Evolutionary conservation across 2,113 vertebrate genomes (phyloP).

Genomic region (Romanogobio albipinnatus): DNA sequence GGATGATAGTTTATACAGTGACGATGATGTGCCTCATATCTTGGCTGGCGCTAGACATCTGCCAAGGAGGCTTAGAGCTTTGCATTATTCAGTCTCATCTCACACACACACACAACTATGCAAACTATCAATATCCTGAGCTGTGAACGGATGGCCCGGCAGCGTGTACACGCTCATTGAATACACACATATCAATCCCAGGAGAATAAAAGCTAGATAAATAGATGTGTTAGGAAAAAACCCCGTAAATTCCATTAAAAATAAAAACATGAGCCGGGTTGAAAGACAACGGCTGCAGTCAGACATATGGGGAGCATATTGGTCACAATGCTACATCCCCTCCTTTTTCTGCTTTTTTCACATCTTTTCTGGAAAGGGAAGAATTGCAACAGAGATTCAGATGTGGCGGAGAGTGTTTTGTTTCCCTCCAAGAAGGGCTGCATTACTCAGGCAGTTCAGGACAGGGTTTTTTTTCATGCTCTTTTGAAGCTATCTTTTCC

Average conservation of each 20-base stretch:
- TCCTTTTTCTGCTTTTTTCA: constrained; percentile 34
- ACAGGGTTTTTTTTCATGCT: constrained; percentile 10
- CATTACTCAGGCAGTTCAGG: constrained; percentile 59
- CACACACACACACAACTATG: constrained; percentile 17
- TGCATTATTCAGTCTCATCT: constrained; percentile 16
- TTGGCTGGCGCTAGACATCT: constrained; percentile 47
- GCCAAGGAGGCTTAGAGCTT: constrained; percentile 40
- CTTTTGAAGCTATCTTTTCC: constrained; percentile 54
- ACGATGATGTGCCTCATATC: constrained; percentile 62
- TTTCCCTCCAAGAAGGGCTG: constrained; percentile 70
- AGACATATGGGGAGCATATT: constrained; percentile 76
- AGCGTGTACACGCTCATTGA: constrained; percentile 46
- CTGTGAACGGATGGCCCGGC: constrained; percentile 65
- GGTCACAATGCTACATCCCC: constrained; percentile 59
- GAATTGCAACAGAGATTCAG: constrained; percentile 64
- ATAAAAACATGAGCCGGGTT: constrained; percentile 61
- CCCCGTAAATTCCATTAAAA: constrained; percentile 61
- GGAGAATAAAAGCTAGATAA: constrained; percentile 47
- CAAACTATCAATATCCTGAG: constrained; percentile 56
- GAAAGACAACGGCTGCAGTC: constrained; percentile 58
- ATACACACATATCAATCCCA: constrained; percentile 15
- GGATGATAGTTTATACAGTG: constrained; percentile 55
- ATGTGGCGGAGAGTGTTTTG: constrained; percentile 72
- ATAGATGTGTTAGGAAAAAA: constrained; percentile 53
- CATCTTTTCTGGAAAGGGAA: constrained; percentile 51